Evolutionary conservation across 2,888 invertebrate genomes (phyloP).

Genomic region (Rotaria socialis): DNA sequence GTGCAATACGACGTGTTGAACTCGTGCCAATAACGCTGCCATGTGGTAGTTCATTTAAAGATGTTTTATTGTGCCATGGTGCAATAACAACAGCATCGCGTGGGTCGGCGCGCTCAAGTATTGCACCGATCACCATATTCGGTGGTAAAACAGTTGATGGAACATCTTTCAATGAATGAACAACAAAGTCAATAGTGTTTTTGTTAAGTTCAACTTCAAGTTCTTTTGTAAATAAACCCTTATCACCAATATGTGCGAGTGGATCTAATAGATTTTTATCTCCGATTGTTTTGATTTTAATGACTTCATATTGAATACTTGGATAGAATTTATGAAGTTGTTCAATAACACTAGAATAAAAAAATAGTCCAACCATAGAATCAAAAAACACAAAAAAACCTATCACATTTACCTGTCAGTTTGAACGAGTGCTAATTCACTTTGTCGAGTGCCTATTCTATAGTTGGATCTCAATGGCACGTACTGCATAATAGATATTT

Average conservation of each 20-base stretch:
- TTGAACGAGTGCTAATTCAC: constrained; percentile 84
- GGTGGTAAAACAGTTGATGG: constrained; percentile 76
- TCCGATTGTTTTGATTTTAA: constrained; percentile 75
- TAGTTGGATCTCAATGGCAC: constrained; percentile 8
- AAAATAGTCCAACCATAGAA: not conserved
- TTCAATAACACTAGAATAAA: constrained; percentile 68
- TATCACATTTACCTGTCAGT: constrained; percentile 64
- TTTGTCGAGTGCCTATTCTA: constrained; percentile 49
- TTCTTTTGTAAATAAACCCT: constrained; percentile 89
- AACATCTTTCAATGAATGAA: constrained; percentile 89
- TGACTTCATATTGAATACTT: constrained; percentile 75
- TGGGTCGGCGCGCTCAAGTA: constrained; percentile 72
- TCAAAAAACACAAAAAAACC: not conserved
- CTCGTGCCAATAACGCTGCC: constrained; percentile 71
- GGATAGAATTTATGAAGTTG: constrained; percentile 71
- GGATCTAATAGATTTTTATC: constrained; percentile 83
- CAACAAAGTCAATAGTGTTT: constrained; percentile 75
- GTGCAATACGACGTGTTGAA: constrained; percentile 81
- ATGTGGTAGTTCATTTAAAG: constrained; percentile 47
- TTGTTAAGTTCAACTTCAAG: constrained; percentile 77
- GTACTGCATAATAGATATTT: constrained; percentile 1
- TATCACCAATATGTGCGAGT: constrained; percentile 89
- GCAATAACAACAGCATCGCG: constrained; percentile 82
- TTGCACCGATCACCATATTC: constrained; percentile 77
- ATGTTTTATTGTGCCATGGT: constrained; percentile 63